Base-by-base conservation (phyloP, 2,113 vertebrate genomes). In the Choloepus hoffmanni region DNA sequence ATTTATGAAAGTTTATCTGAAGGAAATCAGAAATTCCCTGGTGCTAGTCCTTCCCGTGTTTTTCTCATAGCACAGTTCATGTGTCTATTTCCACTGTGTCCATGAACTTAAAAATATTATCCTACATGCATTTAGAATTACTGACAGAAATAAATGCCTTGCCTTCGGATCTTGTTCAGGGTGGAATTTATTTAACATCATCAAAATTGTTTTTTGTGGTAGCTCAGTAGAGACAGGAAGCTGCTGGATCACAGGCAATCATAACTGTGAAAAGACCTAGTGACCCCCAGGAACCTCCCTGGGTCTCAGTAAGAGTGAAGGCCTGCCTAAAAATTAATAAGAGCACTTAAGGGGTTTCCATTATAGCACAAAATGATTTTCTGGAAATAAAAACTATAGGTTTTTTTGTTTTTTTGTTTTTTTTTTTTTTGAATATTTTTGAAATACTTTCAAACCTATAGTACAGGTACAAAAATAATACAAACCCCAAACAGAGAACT, bases 291-390 rank as follows among this genome's bases (percentile, higher is more conserved):
- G 55, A 58, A 58, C 18, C 19, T 58, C 63, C 62, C 45, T 40
- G 21, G 30, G 40, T 62, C 45, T 82, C 43, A 60, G 40, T 36
- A 87, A 87, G 87, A 79, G 40, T 67, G 53, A 85, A 14, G 40
- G 1, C 85, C 36, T 72, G 43, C 30, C 10, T 82, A 89, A 96
- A 85, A 89, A 88, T 81, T 72, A 85, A 77, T 70, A 85, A 89
- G 43, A 70, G 2, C 50, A 70, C 50, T 70, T 73, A 93, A 74
- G 43, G 30, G 76, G n/a, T 74, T 48, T 96, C 73, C 74, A 45
- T 68, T 68, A 74, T 13, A 76, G 45, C 23, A 85, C 16, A 76
- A 89, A 85, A 92, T 73, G 12, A 77, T 63, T 85, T 95, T 81
- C 30, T 92, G 45, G 68, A 77, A 65, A 77, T 77, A 91, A 94